A percentile compares a stretch with the other conserved stretches of the same genome.
These are phyloP conservation scores for Torymus auratus DNA, from an alignment of 2,888 invertebrate species.

Conservation along the genomic window DNA sequence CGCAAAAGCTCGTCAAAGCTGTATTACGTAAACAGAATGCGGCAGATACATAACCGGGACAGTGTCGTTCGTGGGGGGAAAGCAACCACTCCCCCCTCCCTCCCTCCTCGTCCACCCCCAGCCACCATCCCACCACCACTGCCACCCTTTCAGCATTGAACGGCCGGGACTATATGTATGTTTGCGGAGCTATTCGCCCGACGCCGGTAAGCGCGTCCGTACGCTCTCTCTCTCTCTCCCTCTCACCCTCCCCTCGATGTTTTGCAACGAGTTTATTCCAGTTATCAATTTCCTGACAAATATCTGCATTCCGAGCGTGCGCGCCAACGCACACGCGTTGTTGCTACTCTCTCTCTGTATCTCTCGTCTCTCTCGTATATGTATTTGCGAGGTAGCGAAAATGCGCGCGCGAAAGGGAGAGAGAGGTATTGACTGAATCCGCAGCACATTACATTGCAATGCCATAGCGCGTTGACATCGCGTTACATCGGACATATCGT, in stretches of 20 bases:
- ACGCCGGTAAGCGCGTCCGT: conserved; percentile 35
- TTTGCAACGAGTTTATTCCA: conserved; percentile 75
- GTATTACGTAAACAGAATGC: conserved; percentile 57
- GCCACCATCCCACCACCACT: background rate
- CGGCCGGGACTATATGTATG: conserved; percentile 38
- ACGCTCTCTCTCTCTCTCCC: conserved; percentile 21
- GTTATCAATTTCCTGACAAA: conserved; percentile 76
- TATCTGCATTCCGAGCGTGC: conserved; percentile 70
- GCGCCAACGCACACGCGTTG: background rate
- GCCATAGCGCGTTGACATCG: conserved; percentile 49
- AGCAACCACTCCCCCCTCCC: background rate
- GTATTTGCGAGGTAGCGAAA: too few species aligned
- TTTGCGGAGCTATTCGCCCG: too few species aligned
- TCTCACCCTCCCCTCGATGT: conserved; percentile 48
- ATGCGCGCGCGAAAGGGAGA: background rate
- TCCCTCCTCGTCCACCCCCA: background rate
- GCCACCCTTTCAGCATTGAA: conserved; percentile 23
- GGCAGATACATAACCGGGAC: conserved; percentile 52
- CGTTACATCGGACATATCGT: conserved; percentile 55
- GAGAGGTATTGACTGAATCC: conserved; percentile 64
- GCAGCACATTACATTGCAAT: conserved; percentile 63
- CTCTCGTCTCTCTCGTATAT: too few species aligned
- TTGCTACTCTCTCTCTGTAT: background rate
- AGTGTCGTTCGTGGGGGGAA: conserved; percentile 25
- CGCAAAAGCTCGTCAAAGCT: conserved; percentile 57